A percentile compares a stretch with the other conserved stretches of the same genome.
Conservation (phyloP, 2,113 vertebrate genomes). For the Paradoxurus hermaphroditus region DNA sequence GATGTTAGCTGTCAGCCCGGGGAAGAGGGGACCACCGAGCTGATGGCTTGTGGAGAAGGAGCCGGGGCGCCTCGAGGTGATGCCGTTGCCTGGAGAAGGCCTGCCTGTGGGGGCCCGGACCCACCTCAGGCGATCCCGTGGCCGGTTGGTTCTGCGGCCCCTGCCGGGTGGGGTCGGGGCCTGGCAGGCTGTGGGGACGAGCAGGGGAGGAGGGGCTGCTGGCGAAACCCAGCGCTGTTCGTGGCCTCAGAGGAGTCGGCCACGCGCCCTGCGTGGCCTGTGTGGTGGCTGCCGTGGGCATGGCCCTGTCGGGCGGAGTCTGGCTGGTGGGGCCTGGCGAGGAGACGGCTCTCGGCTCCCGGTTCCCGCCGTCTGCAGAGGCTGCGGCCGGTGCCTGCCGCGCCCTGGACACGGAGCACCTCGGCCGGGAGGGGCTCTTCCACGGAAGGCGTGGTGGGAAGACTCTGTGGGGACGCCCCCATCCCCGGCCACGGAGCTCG, state of each 20-base stretch:
- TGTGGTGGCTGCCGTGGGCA: not conserved
- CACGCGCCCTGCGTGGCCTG: not conserved
- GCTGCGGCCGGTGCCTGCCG: fast-evolving
- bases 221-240: not conserved
- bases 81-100: not conserved
- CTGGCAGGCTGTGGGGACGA: fast-evolving
- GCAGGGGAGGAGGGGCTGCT: not conserved
- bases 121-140: not conserved
- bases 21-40: not conserved
- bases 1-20: not conserved
- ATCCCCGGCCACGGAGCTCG: fast-evolving
- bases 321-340: not conserved
- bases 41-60: not conserved
- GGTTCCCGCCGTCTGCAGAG: not conserved
- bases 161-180: not conserved
- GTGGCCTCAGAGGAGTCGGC: not conserved
- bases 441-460: not conserved
- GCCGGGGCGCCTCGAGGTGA: not conserved
- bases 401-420: not conserved
- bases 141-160: not conserved
- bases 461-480: not conserved
- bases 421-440: fast-evolving
- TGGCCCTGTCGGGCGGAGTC: not conserved
- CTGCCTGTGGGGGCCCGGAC: not conserved
- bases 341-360: not conserved